These are phyloP conservation scores for Phyllotis vaccarum DNA, from an alignment of 2,797 vertebrate species.

Conservation along the genomic window DNA sequence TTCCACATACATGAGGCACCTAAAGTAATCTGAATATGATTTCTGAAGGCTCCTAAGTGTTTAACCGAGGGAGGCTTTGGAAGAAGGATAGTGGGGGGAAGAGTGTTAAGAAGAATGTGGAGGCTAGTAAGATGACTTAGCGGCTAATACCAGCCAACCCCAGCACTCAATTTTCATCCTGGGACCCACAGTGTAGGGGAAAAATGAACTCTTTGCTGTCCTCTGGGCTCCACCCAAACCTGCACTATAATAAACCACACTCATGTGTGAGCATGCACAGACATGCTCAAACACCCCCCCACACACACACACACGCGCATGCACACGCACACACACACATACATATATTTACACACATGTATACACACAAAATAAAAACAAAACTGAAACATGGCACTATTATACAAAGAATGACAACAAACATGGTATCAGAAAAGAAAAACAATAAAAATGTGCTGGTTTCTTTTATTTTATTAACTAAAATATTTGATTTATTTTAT, in stretches of 20 bases:
- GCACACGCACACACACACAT: neutral
- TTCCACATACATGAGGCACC: neutral
- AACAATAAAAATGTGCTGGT: neutral
- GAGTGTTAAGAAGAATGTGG: neutral
- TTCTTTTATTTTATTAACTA: neutral
- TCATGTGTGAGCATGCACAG: neutral
- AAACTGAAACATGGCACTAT: neutral
- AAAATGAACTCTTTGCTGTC: no score
- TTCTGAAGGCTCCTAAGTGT: neutral
- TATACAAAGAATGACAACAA: neutral
- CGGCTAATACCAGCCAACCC: no score
- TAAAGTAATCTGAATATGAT: neutral
- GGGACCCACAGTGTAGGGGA: neutral
- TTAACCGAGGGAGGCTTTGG: neutral
- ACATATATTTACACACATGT: neutral
- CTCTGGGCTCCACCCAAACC: neutral
- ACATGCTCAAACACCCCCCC: neutral
- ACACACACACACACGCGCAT: no score
- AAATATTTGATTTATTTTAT: no score
- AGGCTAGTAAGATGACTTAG: no score
- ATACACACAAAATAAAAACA: neutral
- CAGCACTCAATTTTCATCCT: neutral
- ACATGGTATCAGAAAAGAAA: neutral
- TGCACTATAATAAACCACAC: neutral
- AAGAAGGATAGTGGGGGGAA: neutral